These are phyloP conservation scores for Nestor notabilis DNA, from an alignment of 2,113 vertebrate genomes.

Conservation along the genomic window DNA sequence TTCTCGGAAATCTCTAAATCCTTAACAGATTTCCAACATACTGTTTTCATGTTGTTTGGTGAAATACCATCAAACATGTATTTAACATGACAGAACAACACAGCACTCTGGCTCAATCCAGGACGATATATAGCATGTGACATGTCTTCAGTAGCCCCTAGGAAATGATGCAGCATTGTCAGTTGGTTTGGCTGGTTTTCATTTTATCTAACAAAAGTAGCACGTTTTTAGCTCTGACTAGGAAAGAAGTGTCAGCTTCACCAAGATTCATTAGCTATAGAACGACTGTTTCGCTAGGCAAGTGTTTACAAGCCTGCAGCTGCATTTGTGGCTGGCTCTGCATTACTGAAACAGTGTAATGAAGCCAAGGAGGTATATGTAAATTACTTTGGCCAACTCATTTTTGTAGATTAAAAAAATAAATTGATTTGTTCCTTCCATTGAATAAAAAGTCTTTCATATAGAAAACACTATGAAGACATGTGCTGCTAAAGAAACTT, in stretches of 20 bases:
- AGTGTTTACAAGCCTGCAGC: conserved; percentile 30
- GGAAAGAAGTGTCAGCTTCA: not conserved
- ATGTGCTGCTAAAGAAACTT: not conserved
- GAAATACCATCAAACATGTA: not conserved
- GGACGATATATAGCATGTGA: not conserved
- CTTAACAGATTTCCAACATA: not conserved
- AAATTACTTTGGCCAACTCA: not conserved
- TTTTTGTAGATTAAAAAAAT: not conserved
- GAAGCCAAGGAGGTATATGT: not conserved
- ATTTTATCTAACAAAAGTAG: not conserved
- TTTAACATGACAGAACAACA: not conserved
- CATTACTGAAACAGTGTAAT: not conserved
- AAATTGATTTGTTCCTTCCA: not conserved
- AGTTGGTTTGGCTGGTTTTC: not conserved
- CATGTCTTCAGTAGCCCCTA: not conserved
- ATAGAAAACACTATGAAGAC: not conserved
- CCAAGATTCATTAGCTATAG: not conserved
- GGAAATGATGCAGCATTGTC: not conserved
- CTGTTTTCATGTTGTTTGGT: not conserved
- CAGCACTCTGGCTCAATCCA: not conserved
- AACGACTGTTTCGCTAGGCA: not conserved
- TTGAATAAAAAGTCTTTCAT: not conserved
- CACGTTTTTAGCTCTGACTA: not conserved
- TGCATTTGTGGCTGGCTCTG: not conserved
- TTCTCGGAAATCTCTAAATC: not conserved